Evolutionary conservation across 2,888 invertebrate genomes (phyloP).

Genomic region (Nomada ferruginata): DNA sequence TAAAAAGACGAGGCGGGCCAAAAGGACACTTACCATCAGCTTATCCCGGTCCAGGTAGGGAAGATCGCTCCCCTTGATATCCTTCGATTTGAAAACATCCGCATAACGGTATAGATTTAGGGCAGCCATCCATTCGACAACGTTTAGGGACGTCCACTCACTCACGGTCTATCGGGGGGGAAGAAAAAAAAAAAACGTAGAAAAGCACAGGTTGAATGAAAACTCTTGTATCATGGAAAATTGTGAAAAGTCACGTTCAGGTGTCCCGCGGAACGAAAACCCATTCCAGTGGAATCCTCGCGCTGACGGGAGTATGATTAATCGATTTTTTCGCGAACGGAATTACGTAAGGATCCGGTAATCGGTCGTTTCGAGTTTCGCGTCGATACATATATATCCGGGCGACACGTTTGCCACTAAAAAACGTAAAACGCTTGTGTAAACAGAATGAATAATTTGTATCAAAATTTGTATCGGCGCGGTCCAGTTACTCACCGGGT

Average conservation of each 20-base stretch:
- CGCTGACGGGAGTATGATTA: conserved; percentile 25
- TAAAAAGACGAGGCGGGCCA: neutral
- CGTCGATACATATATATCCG: conserved; percentile 24
- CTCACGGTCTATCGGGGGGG: conserved; percentile 86
- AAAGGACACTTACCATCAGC: conserved; percentile 86
- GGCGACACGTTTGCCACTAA: conserved; percentile 36
- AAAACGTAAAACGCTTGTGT: conserved; percentile 6
- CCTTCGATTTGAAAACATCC: conserved; percentile 89
- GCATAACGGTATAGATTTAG: conserved; percentile 90
- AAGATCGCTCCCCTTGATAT: conserved; percentile 89
- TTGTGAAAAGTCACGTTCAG: conserved; percentile 21
- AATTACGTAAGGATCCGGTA: conserved; percentile 46
- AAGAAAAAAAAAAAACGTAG: conserved; percentile 57
- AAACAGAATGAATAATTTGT: conserved; percentile 24
- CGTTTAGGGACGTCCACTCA: conserved; percentile 89
- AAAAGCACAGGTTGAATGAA: conserved; percentile 15
- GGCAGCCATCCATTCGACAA: conserved; percentile 91
- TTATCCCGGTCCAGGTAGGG: conserved; percentile 88
- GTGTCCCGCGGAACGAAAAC: neutral
- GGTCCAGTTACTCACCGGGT: neutral
- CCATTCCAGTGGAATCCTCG: neutral
- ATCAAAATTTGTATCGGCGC: conserved; percentile 16
- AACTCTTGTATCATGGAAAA: conserved; percentile 21
- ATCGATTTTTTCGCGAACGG: conserved; percentile 30
- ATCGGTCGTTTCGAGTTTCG: conserved; percentile 31